Percentiles rank a stretch among this genome's conserved stretches.
phyloP scores from a whole-genome alignment of 1,140 invertebrate species.

The Nasonia vitripennis region DNA sequence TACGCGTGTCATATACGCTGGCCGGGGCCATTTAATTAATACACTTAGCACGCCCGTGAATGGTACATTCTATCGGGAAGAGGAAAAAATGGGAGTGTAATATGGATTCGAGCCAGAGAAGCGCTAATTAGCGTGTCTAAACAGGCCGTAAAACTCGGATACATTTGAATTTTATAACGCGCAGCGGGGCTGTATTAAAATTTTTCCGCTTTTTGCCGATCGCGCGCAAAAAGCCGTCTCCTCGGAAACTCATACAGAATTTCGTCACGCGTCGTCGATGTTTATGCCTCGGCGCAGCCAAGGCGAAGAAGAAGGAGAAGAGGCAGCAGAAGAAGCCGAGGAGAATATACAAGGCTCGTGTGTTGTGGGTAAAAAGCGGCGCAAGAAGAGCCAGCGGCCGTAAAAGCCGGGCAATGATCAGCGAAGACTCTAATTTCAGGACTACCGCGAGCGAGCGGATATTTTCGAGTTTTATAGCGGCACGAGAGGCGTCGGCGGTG shows the following conservation, averaged over 20 bases:
- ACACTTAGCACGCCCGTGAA: conserved; percentile 6
- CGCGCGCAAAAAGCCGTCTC: background rate
- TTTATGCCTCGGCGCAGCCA: conserved; percentile 28
- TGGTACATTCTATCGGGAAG: conserved; percentile 5
- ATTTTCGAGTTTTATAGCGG: conserved; percentile 36
- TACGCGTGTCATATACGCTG: too few species aligned
- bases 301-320: background rate
- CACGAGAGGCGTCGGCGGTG: conserved; percentile 47
- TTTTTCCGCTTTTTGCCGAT: background rate
- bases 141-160: conserved; percentile 21
- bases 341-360: too few species aligned
- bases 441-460: conserved; percentile 34
- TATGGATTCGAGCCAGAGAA: background rate
- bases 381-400: conserved; percentile 17
- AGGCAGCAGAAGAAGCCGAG: too few species aligned
- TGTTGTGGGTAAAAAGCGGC: conserved; percentile 49
- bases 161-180: conserved; percentile 39
- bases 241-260: background rate
- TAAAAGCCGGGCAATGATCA: conserved; percentile 42
- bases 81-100: background rate
- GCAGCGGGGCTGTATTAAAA: background rate
- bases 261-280: conserved; percentile 2
- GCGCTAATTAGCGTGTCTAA: conserved; percentile 31
- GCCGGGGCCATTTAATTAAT: background rate
- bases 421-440: conserved; percentile 40